Percentiles rank a stretch among this genome's conserved stretches.
phyloP scores from a whole-genome alignment of 2,113 vertebrate genomes.

The Chloropsis cyanopogon region DNA sequence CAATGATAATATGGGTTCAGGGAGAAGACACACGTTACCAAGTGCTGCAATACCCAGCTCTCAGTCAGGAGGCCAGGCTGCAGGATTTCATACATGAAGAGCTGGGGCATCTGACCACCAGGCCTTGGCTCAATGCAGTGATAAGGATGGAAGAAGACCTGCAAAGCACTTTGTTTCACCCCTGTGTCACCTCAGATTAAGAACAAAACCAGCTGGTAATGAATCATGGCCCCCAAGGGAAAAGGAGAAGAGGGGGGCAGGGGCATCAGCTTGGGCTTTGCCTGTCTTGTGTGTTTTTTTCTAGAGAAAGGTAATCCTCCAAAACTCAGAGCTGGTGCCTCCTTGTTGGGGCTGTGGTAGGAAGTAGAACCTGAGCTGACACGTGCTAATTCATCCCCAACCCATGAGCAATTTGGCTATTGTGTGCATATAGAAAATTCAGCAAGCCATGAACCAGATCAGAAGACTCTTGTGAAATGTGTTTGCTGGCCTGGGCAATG shows the following conservation, averaged over 20 bases:
- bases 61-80: not conserved
- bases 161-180: not conserved
- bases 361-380: not conserved
- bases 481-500: not conserved
- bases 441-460: not conserved
- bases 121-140: accelerated
- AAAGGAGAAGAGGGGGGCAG: not conserved
- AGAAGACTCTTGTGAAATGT: not conserved
- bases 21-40: not conserved
- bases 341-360: not conserved
- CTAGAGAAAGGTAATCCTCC: not conserved
- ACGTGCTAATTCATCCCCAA: not conserved
- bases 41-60: not conserved
- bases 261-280: not conserved
- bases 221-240: not conserved
- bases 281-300: not conserved
- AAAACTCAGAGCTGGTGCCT: not conserved
- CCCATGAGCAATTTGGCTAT: not conserved
- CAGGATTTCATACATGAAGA: not conserved
- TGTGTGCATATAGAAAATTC: not conserved
- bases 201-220: not conserved
- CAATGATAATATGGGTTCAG: not conserved
- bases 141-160: not conserved
- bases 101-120: not conserved
- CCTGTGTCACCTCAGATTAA: not conserved